Evolutionary conservation across 2,888 invertebrate species (phyloP).

Genomic region (Ceratothoa steindachneri): DNA sequence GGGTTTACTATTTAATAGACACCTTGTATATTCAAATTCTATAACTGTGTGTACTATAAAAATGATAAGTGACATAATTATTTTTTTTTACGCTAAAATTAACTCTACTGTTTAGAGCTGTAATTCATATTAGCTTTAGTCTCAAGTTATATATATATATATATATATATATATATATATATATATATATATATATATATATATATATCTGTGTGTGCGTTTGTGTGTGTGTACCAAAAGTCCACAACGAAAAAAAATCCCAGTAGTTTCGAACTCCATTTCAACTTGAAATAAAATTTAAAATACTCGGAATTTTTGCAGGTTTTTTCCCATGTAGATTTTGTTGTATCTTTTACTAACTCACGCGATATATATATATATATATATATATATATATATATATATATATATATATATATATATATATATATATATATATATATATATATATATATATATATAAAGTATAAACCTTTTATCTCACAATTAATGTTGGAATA

Average conservation of each 20-base stretch:
- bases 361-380: too few species aligned
- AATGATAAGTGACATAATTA: too few species aligned
- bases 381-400: conserved; percentile 15
- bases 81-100: too few species aligned
- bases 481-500: not conserved
- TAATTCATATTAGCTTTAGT: too few species aligned
- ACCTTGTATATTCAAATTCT: too few species aligned
- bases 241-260: not conserved
- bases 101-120: too few species aligned
- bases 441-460: conserved; percentile 2
- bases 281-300: too few species aligned
- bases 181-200: conserved; percentile 12
- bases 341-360: not conserved
- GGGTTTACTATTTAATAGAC: too few species aligned
- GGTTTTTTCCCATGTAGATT: not conserved
- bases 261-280: too few species aligned
- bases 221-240: not conserved
- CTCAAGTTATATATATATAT: not conserved
- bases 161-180: conserved; percentile 11
- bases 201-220: not conserved
- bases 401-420: conserved; percentile 14
- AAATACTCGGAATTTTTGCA: too few species aligned
- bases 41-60: too few species aligned
- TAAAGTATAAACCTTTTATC: not conserved
- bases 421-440: conserved; percentile 22